These are phyloP conservation scores for Machaerirhynchus nigripectus DNA, from an alignment of 2,113 vertebrate species.

Conservation along the genomic window DNA sequence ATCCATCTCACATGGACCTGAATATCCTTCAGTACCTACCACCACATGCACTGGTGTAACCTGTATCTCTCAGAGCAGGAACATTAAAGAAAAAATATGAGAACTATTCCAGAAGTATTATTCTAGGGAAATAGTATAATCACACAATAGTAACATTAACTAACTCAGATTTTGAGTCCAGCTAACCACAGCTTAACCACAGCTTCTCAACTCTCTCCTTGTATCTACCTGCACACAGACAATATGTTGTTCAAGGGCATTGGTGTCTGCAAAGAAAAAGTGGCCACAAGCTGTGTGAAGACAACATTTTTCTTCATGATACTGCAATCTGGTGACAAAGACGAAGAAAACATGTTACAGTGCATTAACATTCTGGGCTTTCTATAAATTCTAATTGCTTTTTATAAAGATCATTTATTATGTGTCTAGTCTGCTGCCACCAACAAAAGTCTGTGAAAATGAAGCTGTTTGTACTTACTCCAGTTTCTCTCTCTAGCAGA, in stretches of 20 bases:
- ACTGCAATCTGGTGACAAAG: not conserved
- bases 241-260: not conserved
- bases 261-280: not conserved
- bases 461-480: not conserved
- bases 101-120: not conserved
- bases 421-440: not conserved
- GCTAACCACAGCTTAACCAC: not conserved
- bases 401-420: conserved; percentile 3
- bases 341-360: not conserved
- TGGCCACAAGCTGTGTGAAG: not conserved
- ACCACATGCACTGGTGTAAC: not conserved
- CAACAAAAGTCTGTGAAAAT: not conserved
- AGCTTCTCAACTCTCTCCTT: not conserved
- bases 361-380: not conserved
- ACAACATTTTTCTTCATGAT: not conserved
- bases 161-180: not conserved
- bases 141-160: not conserved
- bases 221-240: not conserved
- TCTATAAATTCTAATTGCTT: not conserved
- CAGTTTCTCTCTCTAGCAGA: not conserved
- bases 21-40: not conserved
- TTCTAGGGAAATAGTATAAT: not conserved
- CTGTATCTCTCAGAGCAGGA: not conserved
- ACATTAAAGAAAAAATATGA: not conserved
- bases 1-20: not conserved